These are phyloP conservation scores for Metellina segmentata DNA, from an alignment of 2,888 invertebrate genomes.

Conservation along the genomic window DNA sequence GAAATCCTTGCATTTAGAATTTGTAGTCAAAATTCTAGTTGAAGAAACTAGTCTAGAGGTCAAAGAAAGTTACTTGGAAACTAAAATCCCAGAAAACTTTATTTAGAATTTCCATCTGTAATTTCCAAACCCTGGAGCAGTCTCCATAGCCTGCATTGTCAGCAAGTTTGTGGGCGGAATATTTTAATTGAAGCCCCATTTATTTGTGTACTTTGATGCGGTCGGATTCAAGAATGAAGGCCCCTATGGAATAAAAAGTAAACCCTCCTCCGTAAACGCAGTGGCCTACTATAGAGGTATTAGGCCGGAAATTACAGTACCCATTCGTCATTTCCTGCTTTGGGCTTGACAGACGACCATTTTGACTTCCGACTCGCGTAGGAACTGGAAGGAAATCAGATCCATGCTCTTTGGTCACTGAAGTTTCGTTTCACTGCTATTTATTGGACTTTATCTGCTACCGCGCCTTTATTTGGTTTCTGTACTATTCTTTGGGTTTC, in stretches of 20 bases:
- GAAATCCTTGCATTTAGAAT: no score
- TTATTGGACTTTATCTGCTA: background rate
- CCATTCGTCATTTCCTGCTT: constrained; percentile 72
- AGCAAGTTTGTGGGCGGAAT: background rate
- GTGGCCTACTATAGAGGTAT: constrained; percentile 21
- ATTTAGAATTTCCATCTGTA: no score
- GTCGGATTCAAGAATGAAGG: constrained; percentile 13
- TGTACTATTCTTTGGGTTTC: background rate
- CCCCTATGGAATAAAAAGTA: background rate
- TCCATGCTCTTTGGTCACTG: constrained; percentile 18
- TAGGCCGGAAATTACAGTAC: constrained; percentile 65
- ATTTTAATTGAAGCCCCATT: background rate
- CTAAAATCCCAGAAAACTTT: no score
- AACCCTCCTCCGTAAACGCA: background rate
- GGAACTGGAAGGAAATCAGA: constrained; percentile 69
- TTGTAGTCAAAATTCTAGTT: no score
- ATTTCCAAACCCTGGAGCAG: no score
- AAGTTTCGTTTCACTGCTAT: background rate
- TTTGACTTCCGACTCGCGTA: constrained; percentile 63
- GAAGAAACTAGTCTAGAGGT: no score
- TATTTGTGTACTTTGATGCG: constrained; percentile 15
- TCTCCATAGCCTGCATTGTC: no score
- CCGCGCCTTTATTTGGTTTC: background rate
- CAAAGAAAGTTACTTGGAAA: no score
- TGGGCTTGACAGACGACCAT: constrained; percentile 57